Evolutionary conservation across 2,888 invertebrate species (phyloP), one percentile per base, ranked within the genome.

Genomic region (Harmothoe impar): DNA sequence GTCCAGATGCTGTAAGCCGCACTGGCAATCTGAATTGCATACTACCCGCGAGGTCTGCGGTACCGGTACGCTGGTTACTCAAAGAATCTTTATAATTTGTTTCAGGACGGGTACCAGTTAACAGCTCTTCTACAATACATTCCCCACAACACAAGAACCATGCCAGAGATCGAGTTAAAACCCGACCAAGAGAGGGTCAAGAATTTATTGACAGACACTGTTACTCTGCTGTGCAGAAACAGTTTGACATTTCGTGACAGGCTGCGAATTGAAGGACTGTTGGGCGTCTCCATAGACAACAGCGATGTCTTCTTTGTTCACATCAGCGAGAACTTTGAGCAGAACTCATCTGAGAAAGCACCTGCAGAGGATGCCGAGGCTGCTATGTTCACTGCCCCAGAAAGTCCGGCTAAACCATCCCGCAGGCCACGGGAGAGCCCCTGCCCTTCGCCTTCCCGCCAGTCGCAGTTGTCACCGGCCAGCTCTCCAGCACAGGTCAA

Each of bases 241-340:
- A 91, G 91, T 52, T 89, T 91, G 54, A 90, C 91, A 56, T 91
- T 89, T 54, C 62, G 72, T 3, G 88, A 89, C 52, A 52, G 89
- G 51, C 81, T 91, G 17, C 84, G 88, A 51, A 88, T 91, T n/a
- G 91, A 91, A 72, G 91, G 91, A 17, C 77, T 91, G n/a, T 68
- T 91, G 15, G 91, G 91, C 23, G 91, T 91, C n/a, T 91, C 91
- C n/a, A 85, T 91, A 20, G 91, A 91, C 84, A 89, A 77, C 81
- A 91, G 72, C 23, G 91, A 91, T 52, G 91, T 91, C 31, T 91
- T 91, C 68, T 91, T 91, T 51, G 91, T 91, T 29, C 91, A 91
- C 89, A 91, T 91, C n/a, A 91, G 91, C 33, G 91, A 91, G 84
- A 88, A 86, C 29, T 89, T 91, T 29, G 31, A 17, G 5, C 52